Conservation (phyloP, 2,888 invertebrate species). For the Bruchidius siliquastri region DNA sequence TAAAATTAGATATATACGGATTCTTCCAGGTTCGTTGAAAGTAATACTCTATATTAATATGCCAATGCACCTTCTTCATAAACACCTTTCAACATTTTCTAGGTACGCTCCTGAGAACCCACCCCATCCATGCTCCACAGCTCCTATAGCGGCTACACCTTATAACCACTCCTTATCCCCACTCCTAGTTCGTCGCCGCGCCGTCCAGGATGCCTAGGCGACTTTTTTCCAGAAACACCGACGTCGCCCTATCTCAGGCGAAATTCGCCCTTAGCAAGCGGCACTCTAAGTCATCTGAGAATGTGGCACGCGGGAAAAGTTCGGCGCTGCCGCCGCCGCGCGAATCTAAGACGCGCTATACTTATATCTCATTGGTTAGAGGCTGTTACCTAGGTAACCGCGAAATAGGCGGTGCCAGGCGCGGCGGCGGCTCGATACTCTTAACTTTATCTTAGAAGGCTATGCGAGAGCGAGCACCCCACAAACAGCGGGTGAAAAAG, state of each 20-base stretch:
- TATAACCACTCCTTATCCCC: constrained; percentile 38
- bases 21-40: too few relatives aligned
- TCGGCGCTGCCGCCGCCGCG: constrained; percentile 23
- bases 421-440: constrained; percentile 30
- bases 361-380: constrained; percentile 47
- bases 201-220: constrained; percentile 3
- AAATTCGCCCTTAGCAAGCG: constrained; percentile 40
- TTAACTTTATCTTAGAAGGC: constrained; percentile 31
- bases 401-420: constrained; percentile 31
- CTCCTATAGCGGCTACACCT: constrained; percentile 19
- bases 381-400: constrained; percentile 43
- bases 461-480: neutral
- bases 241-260: constrained; percentile 39
- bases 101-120: neutral
- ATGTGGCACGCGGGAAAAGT: constrained; percentile 6
- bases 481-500: constrained; percentile 21
- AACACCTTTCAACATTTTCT: neutral
- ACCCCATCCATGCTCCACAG: constrained; percentile 19
- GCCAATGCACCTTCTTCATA: too few relatives aligned
- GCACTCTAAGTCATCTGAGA: constrained; percentile 39
- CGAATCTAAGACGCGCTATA: constrained; percentile 41
- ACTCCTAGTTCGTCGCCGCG: constrained; percentile 15
- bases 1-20: too few relatives aligned
- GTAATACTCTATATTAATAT: too few relatives aligned
- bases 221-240: constrained; percentile 31